Evolutionary conservation across 2,797 vertebrate genomes (phyloP), one percentile per base, ranked within the genome.

Genomic region (Dendrocincla fuliginosa): DNA sequence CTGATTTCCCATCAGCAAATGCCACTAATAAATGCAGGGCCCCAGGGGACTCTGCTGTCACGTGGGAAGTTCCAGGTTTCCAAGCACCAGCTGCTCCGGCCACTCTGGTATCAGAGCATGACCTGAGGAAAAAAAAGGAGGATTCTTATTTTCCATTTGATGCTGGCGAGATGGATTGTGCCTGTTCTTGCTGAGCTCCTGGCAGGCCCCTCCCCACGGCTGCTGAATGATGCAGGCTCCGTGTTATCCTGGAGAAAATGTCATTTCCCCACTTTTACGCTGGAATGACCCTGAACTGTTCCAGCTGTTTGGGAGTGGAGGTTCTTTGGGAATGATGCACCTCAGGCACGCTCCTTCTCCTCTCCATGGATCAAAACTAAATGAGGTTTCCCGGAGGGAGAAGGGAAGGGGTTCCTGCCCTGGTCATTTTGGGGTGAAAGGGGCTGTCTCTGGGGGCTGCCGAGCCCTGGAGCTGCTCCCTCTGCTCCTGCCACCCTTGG

Each of bases 171-270:
- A 84, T 22, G 65, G 73, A 67, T 37, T 32, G 32, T 63, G 80
- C 33, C 91, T 90, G 87, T 3, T 77, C 88, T 55, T 64, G 85
- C 87, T 75, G 93, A 92, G 82, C 53, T 61, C 50, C 59, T 87
- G 77, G 41, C 79, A 33, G 64, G 56, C 63, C 85, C 61, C 83
- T 91, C 67, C 59, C 1, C 5, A 33, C 1, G 79, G 90, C 84
- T 79, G 93, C 57, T 87, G 81, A 78, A 63, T 42, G 86, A 69
- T 46, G 69, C 35, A 78, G 89, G 49, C 79, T 91, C n/a, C 35
- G 53, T 78, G 93, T 81, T 89, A 88, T 47, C 89, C 93, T 70
- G 46, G 73, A 91, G 96, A 79, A 95, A 88, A 95, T 69, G 47
- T 16, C 57, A 53, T 85, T 90, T 90, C 90, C 91, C 93, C 41